These are phyloP conservation scores for Squalus acanthias DNA, from an alignment of 2,797 vertebrate genomes.

Conservation along the genomic window DNA sequence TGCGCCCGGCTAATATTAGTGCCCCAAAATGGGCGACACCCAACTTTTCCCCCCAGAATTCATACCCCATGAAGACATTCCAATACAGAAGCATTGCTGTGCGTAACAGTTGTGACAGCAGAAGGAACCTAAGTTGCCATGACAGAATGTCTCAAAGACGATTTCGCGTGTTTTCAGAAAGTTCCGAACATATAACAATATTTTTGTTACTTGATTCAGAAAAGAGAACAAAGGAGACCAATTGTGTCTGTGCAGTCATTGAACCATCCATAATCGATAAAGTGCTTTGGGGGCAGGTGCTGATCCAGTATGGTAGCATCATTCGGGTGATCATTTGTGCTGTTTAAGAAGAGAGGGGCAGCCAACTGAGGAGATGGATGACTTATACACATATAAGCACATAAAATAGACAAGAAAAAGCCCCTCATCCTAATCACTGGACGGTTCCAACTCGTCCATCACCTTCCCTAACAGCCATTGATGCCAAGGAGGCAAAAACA, in stretches of 20 bases:
- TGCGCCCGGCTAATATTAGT: no score
- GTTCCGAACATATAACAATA: neutral
- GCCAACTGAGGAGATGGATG: neutral
- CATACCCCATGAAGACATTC: neutral
- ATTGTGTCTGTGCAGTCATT: no score
- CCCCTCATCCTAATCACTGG: neutral
- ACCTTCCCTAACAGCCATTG: neutral
- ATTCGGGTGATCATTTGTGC: neutral
- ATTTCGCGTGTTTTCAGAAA: neutral
- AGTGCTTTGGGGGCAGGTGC: neutral
- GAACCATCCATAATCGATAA: neutral
- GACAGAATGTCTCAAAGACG: neutral
- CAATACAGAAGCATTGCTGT: neutral
- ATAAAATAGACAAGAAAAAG: neutral
- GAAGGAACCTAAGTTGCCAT: neutral
- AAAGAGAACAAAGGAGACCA: neutral
- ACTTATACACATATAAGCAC: neutral
- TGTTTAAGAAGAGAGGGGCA: neutral
- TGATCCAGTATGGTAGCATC: neutral
- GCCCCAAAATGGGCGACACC: no score
- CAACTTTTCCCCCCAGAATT: neutral
- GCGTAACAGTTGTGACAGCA: neutral
- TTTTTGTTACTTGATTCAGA: neutral
- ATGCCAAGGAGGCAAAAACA: neutral
- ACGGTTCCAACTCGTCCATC: neutral